Percentiles rank a stretch among this genome's conserved stretches.
Evolutionary conservation across 2,113 vertebrate genomes (phyloP).

Genomic region (Aptenodytes forsteri): DNA sequence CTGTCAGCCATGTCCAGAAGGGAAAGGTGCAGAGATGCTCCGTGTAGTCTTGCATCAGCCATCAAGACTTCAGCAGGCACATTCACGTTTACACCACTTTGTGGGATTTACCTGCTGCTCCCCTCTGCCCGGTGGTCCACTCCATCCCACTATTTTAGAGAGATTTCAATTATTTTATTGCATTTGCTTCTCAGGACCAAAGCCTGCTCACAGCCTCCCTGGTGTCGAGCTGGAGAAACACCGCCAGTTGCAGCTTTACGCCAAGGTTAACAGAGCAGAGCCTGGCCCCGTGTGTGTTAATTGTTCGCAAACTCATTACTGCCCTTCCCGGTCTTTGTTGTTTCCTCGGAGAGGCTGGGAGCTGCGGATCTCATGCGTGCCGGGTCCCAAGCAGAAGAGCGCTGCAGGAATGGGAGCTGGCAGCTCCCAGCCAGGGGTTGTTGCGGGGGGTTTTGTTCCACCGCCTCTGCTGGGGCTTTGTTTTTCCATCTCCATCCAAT

Average conservation of each 20-base stretch:
- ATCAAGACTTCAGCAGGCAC: neutral
- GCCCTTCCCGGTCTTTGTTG: neutral
- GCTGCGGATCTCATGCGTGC: accelerated
- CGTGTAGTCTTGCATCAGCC: neutral
- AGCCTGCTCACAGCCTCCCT: neutral
- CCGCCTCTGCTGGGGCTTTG: neutral
- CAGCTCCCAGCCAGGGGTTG: neutral
- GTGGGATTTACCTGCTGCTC: neutral
- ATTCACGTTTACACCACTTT: neutral
- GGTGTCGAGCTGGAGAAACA: neutral
- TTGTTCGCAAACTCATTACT: neutral
- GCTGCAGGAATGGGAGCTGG: slow-evolving; percentile 12
- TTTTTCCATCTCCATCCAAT: slow-evolving; percentile 26
- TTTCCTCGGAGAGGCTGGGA: neutral
- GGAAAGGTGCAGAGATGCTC: neutral
- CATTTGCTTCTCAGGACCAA: neutral
- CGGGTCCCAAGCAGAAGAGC: neutral
- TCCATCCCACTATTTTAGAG: neutral
- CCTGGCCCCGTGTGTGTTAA: neutral
- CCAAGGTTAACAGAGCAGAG: neutral
- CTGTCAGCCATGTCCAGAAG: neutral
- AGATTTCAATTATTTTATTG: neutral
- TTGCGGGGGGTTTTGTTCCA: neutral
- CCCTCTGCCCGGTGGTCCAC: neutral
- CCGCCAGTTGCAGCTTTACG: accelerated